These are phyloP conservation scores for Mesocricetus auratus DNA, from an alignment of 2,113 vertebrate genomes.

Conservation along the genomic window DNA sequence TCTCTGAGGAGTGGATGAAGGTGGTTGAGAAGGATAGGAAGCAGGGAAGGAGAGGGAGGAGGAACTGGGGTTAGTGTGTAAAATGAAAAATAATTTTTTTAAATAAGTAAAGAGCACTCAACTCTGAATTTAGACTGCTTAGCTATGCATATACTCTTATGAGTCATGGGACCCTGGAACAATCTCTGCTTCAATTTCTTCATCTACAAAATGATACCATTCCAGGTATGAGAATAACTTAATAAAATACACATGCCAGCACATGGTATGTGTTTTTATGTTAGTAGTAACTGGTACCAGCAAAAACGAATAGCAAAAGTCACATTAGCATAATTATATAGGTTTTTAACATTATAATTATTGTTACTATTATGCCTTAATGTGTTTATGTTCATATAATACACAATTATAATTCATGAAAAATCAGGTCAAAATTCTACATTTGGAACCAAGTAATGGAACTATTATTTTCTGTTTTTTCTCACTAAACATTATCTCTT, in stretches of 20 bases:
- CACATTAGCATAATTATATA: background rate
- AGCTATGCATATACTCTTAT: background rate
- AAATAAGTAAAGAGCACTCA: background rate
- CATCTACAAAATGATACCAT: background rate
- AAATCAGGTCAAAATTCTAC: background rate
- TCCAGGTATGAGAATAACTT: background rate
- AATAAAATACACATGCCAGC: background rate
- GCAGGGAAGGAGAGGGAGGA: no score
- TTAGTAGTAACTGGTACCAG: background rate
- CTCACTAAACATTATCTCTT: background rate
- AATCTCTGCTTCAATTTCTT: background rate
- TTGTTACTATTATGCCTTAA: background rate
- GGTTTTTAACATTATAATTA: background rate
- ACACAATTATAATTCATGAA: background rate
- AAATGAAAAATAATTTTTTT: no score
- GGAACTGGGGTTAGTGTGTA: no score
- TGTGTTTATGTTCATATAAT: background rate
- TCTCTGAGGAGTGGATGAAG: no score
- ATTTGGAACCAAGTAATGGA: background rate
- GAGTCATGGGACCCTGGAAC: background rate
- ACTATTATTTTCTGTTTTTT: background rate
- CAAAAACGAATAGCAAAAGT: background rate
- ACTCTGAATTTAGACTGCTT: background rate
- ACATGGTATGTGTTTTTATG: background rate
- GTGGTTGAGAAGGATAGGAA: no score